A percentile compares a stretch with the other conserved stretches of the same genome.
These are phyloP conservation scores for Drosophila prosaltans DNA, from an alignment of 1,140 invertebrate genomes.

Conservation along the genomic window DNA sequence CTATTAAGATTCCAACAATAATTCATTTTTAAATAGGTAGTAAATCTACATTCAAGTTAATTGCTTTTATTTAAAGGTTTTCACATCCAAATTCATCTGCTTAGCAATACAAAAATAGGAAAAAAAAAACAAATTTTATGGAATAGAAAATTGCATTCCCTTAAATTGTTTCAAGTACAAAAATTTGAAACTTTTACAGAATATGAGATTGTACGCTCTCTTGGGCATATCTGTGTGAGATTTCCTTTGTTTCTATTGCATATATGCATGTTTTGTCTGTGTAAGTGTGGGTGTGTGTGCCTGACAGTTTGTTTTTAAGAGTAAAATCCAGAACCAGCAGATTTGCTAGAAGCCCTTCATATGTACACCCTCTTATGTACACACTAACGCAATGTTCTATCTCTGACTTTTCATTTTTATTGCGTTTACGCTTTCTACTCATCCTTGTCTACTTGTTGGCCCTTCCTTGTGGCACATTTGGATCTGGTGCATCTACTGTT, in stretches of 20 bases:
- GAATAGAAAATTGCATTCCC: neutral
- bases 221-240: neutral
- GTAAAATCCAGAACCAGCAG: slow-evolving; percentile 7
- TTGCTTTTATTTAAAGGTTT: too few species aligned
- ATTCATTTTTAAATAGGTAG: too few species aligned
- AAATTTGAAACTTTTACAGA: neutral
- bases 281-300: neutral
- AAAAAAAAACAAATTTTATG: neutral
- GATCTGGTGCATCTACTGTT: slow-evolving; percentile 11
- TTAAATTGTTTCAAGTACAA: slow-evolving; percentile 3
- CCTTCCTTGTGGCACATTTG: slow-evolving; percentile 5
- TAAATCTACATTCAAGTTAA: too few species aligned
- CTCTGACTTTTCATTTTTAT: slow-evolving; percentile 37
- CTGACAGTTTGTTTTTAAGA: slow-evolving; percentile 10
- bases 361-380: neutral
- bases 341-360: neutral
- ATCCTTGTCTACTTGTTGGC: slow-evolving; percentile 19
- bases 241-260: slow-evolving; percentile 3
- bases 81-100: too few species aligned
- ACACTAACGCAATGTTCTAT: slow-evolving; percentile 51
- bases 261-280: neutral
- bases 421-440: slow-evolving; percentile 15
- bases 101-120: neutral
- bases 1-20: too few species aligned
- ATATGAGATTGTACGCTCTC: neutral